Evolutionary conservation across 1,140 invertebrate species (phyloP).

Genomic region (Oppia nitens): DNA sequence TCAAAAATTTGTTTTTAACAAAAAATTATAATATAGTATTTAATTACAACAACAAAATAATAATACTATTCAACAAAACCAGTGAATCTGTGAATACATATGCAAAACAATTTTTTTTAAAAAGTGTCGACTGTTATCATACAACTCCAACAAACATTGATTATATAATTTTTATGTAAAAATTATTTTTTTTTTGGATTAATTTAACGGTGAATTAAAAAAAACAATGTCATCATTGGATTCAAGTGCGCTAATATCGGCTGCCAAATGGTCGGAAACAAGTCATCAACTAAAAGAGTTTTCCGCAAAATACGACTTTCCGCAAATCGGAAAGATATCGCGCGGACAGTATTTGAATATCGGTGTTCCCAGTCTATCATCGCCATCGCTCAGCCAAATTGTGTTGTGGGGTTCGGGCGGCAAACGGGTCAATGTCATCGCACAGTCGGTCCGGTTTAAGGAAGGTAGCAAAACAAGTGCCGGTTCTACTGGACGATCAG

Average conservation of each 20-base stretch:
- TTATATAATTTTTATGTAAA: no score
- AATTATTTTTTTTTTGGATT: no score
- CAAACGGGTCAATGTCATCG: conserved; percentile 60
- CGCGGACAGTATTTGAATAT: conserved; percentile 79
- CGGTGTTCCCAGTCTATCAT: conserved; percentile 63
- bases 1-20: no score
- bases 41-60: no score
- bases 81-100: no score
- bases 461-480: conserved; percentile 39
- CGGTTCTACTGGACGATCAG: conserved; percentile 34
- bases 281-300: conserved; percentile 58
- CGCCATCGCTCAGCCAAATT: conserved; percentile 60
- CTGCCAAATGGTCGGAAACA: conserved; percentile 56
- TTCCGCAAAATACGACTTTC: conserved; percentile 54
- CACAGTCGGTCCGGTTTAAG: conserved; percentile 74
- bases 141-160: no score
- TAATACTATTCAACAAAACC: no score
- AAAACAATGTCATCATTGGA: background rate
- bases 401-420: conserved; percentile 65
- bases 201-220: no score
- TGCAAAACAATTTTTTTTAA: no score
- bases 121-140: no score
- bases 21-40: no score
- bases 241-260: conserved; percentile 21
- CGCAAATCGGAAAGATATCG: conserved; percentile 69